A percentile compares a stretch with the other conserved stretches of the same genome.
These are phyloP conservation scores for Bruchidius siliquastri DNA, from an alignment of 2,888 invertebrate genomes.

Conservation along the genomic window DNA sequence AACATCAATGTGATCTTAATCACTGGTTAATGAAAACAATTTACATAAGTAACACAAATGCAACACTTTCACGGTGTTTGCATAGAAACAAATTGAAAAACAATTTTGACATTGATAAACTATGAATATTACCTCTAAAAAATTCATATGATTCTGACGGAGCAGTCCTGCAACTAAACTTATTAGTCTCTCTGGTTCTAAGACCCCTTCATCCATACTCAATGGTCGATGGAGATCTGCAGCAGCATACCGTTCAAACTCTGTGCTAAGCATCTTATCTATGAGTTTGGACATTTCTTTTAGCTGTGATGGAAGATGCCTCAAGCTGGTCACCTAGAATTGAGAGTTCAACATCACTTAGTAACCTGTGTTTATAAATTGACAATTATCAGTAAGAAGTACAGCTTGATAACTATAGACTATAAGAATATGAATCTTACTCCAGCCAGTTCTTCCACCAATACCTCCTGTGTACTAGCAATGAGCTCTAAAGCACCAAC, in stretches of 20 bases:
- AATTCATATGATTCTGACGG: constrained; percentile 80
- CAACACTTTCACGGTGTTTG: too few species aligned
- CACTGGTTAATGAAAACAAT: too few species aligned
- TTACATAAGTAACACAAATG: too few species aligned
- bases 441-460: constrained; percentile 84
- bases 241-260: constrained; percentile 88
- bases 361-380: too few species aligned
- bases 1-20: too few species aligned
- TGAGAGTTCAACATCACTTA: too few species aligned
- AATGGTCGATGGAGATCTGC: constrained; percentile 84
- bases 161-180: constrained; percentile 77
- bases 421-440: constrained; percentile 27
- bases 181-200: constrained; percentile 71
- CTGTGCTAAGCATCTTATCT: constrained; percentile 93
- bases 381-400: too few species aligned
- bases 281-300: constrained; percentile 94
- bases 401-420: too few species aligned
- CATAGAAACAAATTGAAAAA: too few species aligned
- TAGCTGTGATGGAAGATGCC: constrained; percentile 92
- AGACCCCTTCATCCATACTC: constrained; percentile 55
- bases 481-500: constrained; percentile 96
- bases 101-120: too few species aligned
- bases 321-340: constrained; percentile 72
- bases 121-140: constrained; percentile 59
- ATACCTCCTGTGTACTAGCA: constrained; percentile 90